Base-by-base conservation (phyloP, 2,888 invertebrate genomes). In the Atherix ibis region DNA sequence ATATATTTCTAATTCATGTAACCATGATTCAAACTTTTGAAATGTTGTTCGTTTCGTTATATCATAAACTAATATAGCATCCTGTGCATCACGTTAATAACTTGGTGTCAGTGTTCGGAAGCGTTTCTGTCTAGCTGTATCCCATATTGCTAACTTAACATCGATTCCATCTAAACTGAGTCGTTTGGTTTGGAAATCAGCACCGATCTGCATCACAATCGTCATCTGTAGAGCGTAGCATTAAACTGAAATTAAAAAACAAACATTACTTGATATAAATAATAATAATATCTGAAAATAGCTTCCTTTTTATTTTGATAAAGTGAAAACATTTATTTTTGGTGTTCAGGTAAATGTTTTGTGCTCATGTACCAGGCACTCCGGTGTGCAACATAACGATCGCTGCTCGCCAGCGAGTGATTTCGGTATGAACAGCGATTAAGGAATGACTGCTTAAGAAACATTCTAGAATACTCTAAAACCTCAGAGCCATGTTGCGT, bases 201-300 rank as follows among this genome's bases (percentile, higher is more conserved):
- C 92, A 37, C 98, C 97, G 47, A 98, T 89, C 85, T 1, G 84
- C 78, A 61, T 92, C 83, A 62, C 95, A 98, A 48, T 83, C 82
- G 51, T 95, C 88, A 45, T 95, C 94, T 26, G 89, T 91, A 55
- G 97, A 98, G 32, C 95, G 74, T 40, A 95, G 67, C 47, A 97
- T 71, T 44, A 97, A 73, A 64, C 97, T 97, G 61, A 43, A 73
- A 48, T 43, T 34, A 36, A n/a, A n/a, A n/a, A n/a, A n/a, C n/a
- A n/a, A n/a, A n/a, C n/a, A n/a, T n/a, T n/a, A n/a, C n/a, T n/a
- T n/a, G n/a, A n/a, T n/a, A n/a, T n/a, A n/a, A n/a, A n/a, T n/a
- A n/a, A n/a, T n/a, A n/a, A n/a, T n/a, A n/a, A n/a, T n/a, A n/a
- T n/a, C n/a, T n/a, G n/a, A n/a, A n/a, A n/a, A n/a, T n/a, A n/a